phyloP scores from a whole-genome alignment of 1,140 invertebrate species.

The Radopholus similis region DNA sequence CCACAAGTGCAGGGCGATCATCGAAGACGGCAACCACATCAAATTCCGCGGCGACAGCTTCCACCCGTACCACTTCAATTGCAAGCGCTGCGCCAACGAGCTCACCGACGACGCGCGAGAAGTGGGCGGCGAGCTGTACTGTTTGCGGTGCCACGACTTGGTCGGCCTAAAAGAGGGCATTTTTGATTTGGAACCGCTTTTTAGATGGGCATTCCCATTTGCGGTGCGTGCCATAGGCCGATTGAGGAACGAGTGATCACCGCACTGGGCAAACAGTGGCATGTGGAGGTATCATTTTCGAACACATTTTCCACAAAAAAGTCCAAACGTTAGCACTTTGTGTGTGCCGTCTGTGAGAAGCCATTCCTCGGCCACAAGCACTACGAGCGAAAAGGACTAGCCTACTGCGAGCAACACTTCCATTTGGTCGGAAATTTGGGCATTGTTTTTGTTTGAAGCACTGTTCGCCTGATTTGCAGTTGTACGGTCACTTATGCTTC shows the following conservation, averaged over 20 bases:
- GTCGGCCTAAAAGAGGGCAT: neutral
- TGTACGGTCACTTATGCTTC: slow-evolving; percentile 97
- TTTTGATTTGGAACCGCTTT: neutral
- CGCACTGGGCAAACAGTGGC: slow-evolving; percentile 97
- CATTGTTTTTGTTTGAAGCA: slow-evolving; percentile 9
- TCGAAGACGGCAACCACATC: slow-evolving; percentile 91
- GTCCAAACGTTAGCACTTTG: slow-evolving; percentile 95
- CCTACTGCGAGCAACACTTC: slow-evolving; percentile 98
- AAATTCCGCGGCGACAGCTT: slow-evolving; percentile 93
- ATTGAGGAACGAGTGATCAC: slow-evolving; percentile 94
- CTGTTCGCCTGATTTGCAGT: slow-evolving; percentile 64
- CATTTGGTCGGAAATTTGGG: slow-evolving; percentile 64
- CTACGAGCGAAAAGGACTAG: slow-evolving; percentile 96
- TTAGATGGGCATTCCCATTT: slow-evolving; percentile 93
- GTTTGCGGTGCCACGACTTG: slow-evolving; percentile 86
- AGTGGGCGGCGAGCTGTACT: slow-evolving; percentile 90
- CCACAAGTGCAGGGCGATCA: slow-evolving; percentile 95
- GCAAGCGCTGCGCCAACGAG: slow-evolving; percentile 67
- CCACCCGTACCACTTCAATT: slow-evolving; percentile 99
- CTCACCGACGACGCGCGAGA: slow-evolving; percentile 81
- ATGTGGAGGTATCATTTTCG: slow-evolving; percentile 73
- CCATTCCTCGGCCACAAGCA: slow-evolving; percentile 97
- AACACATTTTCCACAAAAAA: slow-evolving; percentile 5
- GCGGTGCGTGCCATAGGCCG: slow-evolving; percentile 89
- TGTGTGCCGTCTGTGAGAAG: slow-evolving; percentile 98